phyloP scores from a whole-genome alignment of 2,888 invertebrate species.

The Oscheius myriophilus region DNA sequence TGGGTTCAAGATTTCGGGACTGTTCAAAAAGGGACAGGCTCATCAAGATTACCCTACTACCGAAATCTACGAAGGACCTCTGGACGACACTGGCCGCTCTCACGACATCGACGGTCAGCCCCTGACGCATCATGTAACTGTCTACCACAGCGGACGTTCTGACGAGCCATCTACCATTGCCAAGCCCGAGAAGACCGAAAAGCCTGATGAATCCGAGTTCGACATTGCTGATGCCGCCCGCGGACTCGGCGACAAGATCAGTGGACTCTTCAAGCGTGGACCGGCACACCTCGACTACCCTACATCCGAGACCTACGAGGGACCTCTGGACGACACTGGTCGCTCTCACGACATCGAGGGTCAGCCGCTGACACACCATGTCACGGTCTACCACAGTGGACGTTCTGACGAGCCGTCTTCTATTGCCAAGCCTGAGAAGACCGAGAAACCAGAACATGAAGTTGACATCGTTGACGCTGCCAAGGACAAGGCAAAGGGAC shows the following conservation, averaged over 20 bases:
- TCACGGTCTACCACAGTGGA: constrained; percentile 36
- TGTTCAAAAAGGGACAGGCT: constrained; percentile 37
- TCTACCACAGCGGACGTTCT: constrained; percentile 37
- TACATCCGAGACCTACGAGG: neutral
- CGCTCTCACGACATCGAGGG: constrained; percentile 34
- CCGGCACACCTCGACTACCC: constrained; percentile 54
- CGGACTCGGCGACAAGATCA: constrained; percentile 37
- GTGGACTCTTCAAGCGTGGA: constrained; percentile 47
- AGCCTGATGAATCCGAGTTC: too few relatives aligned
- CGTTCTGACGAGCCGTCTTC: constrained; percentile 28
- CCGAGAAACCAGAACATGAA: neutral
- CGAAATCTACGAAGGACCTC: constrained; percentile 37
- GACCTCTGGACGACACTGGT: constrained; percentile 34
- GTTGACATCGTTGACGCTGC: too few relatives aligned
- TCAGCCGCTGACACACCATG: constrained; percentile 30
- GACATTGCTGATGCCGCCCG: too few relatives aligned
- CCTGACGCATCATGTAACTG: constrained; percentile 35
- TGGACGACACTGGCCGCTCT: constrained; percentile 28
- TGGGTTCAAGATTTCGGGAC: constrained; percentile 33
- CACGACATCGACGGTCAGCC: constrained; percentile 35
- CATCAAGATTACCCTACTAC: constrained; percentile 41
- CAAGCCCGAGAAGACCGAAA: too few relatives aligned
- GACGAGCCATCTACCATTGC: constrained; percentile 15
- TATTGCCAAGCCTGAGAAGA: constrained; percentile 12
- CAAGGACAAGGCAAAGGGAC: too few relatives aligned